These are phyloP conservation scores for Megathymus violae DNA, from an alignment of 1,140 invertebrate species.

Conservation along the genomic window DNA sequence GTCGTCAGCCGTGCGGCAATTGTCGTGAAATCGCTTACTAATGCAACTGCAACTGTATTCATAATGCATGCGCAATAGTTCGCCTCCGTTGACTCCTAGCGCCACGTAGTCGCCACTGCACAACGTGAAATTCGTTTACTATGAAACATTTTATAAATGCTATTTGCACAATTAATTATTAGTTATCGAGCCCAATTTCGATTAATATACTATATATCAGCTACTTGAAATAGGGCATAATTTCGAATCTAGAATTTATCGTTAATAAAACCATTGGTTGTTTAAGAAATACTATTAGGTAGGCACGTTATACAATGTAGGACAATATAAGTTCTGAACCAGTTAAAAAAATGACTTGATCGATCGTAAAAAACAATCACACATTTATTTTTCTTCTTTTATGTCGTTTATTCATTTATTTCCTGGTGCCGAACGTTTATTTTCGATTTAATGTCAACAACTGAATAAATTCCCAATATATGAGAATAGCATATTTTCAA, in stretches of 20 bases:
- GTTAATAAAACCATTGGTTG: too few relatives aligned
- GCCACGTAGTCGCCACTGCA: constrained; percentile 18
- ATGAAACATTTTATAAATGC: background rate
- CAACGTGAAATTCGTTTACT: constrained; percentile 3
- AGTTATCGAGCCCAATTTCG: too few relatives aligned
- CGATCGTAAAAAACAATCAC: constrained; percentile 27
- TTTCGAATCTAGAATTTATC: too few relatives aligned
- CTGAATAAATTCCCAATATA: constrained; percentile 54
- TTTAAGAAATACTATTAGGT: too few relatives aligned
- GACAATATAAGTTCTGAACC: background rate
- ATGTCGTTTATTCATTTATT: too few relatives aligned
- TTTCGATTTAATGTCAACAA: constrained; percentile 47
- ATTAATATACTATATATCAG: too few relatives aligned
- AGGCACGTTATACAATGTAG: too few relatives aligned
- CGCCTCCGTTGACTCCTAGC: constrained; percentile 16
- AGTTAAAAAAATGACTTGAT: constrained; percentile 9
- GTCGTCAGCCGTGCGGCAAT: constrained; percentile 70
- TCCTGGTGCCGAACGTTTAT: constrained; percentile 51
- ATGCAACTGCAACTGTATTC: constrained; percentile 67
- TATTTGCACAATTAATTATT: too few relatives aligned
- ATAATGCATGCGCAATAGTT: constrained; percentile 63
- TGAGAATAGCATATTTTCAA: constrained; percentile 72
- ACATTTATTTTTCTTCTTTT: too few relatives aligned
- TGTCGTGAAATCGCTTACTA: constrained; percentile 75
- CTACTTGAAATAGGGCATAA: too few relatives aligned